Conservation (phyloP, 2,797 vertebrate species). For the Rousettus madagascariensis region DNA sequence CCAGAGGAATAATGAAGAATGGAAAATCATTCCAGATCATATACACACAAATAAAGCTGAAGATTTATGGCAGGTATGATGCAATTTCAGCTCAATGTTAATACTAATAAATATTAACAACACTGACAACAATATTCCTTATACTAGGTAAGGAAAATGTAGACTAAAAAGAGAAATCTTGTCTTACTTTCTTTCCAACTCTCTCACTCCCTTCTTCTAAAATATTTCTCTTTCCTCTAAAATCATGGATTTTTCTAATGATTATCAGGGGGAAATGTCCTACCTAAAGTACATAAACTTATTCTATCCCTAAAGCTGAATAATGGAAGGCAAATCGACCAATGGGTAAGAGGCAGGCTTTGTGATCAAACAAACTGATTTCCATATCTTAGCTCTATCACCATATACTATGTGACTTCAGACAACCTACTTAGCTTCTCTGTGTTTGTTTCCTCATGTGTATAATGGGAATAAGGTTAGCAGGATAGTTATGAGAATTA, state of each 20-base stretch:
- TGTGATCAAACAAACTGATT: not conserved
- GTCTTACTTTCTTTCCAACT: conserved; percentile 4
- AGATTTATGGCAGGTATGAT: not conserved
- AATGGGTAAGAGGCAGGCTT: not conserved
- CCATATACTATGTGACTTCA: not conserved
- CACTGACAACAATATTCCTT: not conserved
- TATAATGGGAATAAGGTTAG: not conserved
- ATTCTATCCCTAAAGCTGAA: not conserved
- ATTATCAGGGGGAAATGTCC: not conserved
- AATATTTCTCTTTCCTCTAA: conserved; percentile 34
- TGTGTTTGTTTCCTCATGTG: not conserved
- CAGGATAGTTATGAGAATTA: not conserved
- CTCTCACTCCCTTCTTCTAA: conserved; percentile 11
- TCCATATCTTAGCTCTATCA: not conserved
- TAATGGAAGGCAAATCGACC: not conserved
- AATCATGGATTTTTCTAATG: conserved; percentile 12
- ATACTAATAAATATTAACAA: not conserved
- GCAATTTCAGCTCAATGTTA: not conserved
- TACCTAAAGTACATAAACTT: not conserved
- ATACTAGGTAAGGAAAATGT: not conserved
- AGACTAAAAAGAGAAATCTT: not conserved
- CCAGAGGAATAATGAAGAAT: not conserved
- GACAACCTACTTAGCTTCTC: not conserved
- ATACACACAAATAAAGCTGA: not conserved
- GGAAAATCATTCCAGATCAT: not conserved